Conservation (phyloP, 2,797 vertebrate species). For the Sebastes vulpes region DNA sequence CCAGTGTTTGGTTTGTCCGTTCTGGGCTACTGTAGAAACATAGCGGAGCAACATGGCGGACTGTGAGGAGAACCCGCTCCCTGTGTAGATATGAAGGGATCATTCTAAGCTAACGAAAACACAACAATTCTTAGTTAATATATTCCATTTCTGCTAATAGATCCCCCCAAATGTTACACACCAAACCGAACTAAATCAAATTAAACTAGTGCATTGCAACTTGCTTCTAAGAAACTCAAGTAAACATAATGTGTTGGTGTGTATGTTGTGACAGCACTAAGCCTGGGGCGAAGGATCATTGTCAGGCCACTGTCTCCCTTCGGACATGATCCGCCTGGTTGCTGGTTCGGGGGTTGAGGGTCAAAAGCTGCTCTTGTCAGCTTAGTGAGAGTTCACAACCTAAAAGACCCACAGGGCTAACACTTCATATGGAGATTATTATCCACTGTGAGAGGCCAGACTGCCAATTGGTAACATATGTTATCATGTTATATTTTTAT, state of each 20-base stretch:
- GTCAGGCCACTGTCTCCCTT: constrained; percentile 54
- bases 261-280: constrained; percentile 57
- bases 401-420: constrained; percentile 34
- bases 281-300: constrained; percentile 49
- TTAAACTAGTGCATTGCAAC: neutral
- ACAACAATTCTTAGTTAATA: no score
- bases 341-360: constrained; percentile 61
- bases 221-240: neutral
- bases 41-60: no score
- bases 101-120: no score
- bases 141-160: no score
- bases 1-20: no score
- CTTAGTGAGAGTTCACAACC: constrained; percentile 64
- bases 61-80: no score
- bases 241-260: constrained; percentile 41
- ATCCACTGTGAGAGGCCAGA: constrained; percentile 26
- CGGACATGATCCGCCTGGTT: constrained; percentile 51
- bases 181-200: neutral
- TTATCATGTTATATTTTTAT: neutral
- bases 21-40: no score
- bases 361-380: constrained; percentile 75
- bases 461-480: constrained; percentile 23
- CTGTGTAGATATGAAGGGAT: no score
- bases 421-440: constrained; percentile 60
- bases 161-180: neutral